Evolutionary conservation across 2,113 vertebrate genomes (phyloP).

Genomic region (Narcine bancroftii): DNA sequence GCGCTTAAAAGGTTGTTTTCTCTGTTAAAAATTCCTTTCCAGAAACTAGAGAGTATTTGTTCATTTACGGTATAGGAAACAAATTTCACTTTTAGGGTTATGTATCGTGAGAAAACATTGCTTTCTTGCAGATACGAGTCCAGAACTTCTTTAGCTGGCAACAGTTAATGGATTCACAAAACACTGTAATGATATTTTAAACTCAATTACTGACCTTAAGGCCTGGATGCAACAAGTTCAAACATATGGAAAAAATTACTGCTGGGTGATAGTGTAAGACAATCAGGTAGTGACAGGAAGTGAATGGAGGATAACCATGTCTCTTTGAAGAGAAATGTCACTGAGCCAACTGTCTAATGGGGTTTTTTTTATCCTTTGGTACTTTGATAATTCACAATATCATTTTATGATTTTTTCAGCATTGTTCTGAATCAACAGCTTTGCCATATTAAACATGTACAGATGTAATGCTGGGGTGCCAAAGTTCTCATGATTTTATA

Average conservation of each 20-base stretch:
- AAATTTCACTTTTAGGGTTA: not conserved
- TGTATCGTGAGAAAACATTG: not conserved
- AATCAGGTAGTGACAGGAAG: not conserved
- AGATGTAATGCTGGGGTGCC: not conserved
- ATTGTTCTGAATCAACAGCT: not conserved
- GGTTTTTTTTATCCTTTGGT: not conserved
- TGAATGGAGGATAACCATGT: not conserved
- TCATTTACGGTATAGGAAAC: not conserved
- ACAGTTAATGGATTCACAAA: not conserved
- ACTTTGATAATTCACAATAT: not conserved
- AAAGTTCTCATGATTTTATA: not conserved
- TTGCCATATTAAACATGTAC: not conserved
- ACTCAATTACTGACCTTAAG: not conserved
- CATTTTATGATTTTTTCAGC: not conserved
- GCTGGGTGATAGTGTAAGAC: not conserved
- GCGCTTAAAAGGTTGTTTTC: too few relatives aligned
- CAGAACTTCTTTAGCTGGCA: not conserved
- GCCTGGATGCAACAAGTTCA: not conserved
- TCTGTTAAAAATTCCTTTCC: not conserved
- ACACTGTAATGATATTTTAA: not conserved
- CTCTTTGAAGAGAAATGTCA: not conserved
- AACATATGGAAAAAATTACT: not conserved
- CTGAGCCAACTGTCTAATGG: not conserved
- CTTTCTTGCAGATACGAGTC: not conserved
- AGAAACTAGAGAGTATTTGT: not conserved